Evolutionary conservation across 2,797 vertebrate genomes (phyloP).

Genomic region (Tinamus major): DNA sequence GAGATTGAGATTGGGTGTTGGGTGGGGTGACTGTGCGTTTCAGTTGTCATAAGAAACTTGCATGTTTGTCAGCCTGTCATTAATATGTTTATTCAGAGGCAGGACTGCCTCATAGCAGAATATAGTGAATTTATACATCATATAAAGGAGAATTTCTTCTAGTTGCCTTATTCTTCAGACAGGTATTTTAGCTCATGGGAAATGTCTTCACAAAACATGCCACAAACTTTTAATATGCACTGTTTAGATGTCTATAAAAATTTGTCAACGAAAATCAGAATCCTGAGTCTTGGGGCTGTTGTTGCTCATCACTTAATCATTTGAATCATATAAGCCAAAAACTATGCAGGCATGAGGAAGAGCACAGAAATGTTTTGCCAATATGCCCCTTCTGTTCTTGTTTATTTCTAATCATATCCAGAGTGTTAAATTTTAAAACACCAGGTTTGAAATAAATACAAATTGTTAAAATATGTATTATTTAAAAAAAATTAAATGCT

Average conservation of each 20-base stretch:
- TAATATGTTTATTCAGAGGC: background rate
- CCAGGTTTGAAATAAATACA: background rate
- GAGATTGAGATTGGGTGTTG: background rate
- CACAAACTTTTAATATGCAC: background rate
- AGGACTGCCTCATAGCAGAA: background rate
- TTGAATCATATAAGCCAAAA: background rate
- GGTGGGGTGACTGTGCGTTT: background rate
- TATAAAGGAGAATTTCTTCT: background rate
- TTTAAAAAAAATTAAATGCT: background rate
- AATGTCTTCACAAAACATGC: background rate
- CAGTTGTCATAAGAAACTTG: background rate
- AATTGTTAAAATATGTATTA: background rate
- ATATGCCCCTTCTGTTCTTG: background rate
- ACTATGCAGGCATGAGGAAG: background rate
- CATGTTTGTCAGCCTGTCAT: background rate
- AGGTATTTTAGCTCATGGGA: background rate
- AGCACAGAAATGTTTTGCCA: background rate
- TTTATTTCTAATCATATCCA: background rate
- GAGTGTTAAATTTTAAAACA: background rate
- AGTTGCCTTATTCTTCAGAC: background rate
- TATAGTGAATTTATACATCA: background rate
- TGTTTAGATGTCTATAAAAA: background rate
- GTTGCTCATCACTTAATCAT: background rate
- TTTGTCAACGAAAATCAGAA: background rate
- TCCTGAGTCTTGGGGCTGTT: background rate